Evolutionary conservation across 2,888 invertebrate genomes (phyloP), one percentile per base, ranked within the genome.

Genomic region (Caenorhabditis japonica): DNA sequence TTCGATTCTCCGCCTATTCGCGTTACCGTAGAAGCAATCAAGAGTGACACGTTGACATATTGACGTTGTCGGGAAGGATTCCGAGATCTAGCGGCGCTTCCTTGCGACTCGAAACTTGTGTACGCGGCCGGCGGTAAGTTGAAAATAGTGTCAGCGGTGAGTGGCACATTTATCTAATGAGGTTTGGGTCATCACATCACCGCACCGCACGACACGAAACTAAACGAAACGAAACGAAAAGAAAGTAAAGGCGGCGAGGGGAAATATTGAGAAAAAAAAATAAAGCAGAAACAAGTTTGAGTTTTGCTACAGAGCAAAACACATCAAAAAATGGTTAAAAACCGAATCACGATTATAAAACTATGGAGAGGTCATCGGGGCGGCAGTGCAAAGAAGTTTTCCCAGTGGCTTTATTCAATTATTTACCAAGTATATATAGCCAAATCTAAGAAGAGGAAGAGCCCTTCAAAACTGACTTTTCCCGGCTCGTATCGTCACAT

Each of bases 91-190:
- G 17, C 47, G 8, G 19, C 30, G 47, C 47, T 13, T 4, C 39
- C 43, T 12, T 23, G 3, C 12, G 12, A 15, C 15, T 23, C 5
- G 41, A 55, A 64, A 56, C 49, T 41, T 47, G 64, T 56, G 49
- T 56, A 41, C 55, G 60, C 4, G 21, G 30, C 23, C 43, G 46
- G 33, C 39, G 21, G 36, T 2, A 36, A n/a, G 51, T 69, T 39
- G 69, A 69, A 69, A 69, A 60, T 69, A 69, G 69, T 60, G 69
- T 60, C 69, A 69, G 25, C 49, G 59, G 60, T 69, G 69, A 69
- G 69, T 69, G 69, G 60, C 69, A 69, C 69, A 69, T 69, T 60
- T 53, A 60, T 53, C 60, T 69, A 69, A 69, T 69, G 69, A 69
- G 60, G 53, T 69, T 69, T 44, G 25, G 15, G 30, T 38, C 39